These are phyloP conservation scores for Hyppa rectilinea DNA, from an alignment of 2,888 invertebrate genomes.

Conservation along the genomic window DNA sequence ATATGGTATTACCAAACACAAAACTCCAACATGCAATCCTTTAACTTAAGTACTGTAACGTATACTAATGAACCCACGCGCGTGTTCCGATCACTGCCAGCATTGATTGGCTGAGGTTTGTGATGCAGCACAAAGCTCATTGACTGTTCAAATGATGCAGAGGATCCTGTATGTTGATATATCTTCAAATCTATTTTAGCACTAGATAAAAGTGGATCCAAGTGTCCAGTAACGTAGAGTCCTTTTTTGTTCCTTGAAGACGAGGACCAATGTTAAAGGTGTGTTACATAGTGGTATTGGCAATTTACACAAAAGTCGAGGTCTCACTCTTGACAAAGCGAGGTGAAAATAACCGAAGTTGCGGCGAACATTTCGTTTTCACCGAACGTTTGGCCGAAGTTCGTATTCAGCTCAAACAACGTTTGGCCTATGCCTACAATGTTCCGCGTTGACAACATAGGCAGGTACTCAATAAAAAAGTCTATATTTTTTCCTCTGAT, in stretches of 20 bases:
- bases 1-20: neutral
- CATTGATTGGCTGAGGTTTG: conserved; percentile 24
- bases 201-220: neutral
- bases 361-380: too few species aligned
- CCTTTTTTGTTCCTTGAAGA: neutral
- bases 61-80: conserved; percentile 35
- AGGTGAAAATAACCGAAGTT: too few species aligned
- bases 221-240: neutral
- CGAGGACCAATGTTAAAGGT: too few species aligned
- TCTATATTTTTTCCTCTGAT: conserved; percentile 11
- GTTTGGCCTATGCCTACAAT: too few species aligned
- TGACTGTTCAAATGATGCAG: conserved; percentile 5
- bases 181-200: neutral
- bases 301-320: too few species aligned
- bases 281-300: too few species aligned
- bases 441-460: conserved; percentile 13
- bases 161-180: neutral
- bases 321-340: too few species aligned
- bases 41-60: conserved; percentile 21
- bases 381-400: too few species aligned
- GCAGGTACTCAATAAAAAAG: conserved; percentile 14
- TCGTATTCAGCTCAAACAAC: too few species aligned
- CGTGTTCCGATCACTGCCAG: conserved; percentile 15
- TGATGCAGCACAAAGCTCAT: conserved; percentile 11
- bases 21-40: conserved; percentile 22